Evolutionary conservation across 2,113 vertebrate species (phyloP), one percentile per base, ranked within the genome.

Genomic region (Oryzias woworae): DNA sequence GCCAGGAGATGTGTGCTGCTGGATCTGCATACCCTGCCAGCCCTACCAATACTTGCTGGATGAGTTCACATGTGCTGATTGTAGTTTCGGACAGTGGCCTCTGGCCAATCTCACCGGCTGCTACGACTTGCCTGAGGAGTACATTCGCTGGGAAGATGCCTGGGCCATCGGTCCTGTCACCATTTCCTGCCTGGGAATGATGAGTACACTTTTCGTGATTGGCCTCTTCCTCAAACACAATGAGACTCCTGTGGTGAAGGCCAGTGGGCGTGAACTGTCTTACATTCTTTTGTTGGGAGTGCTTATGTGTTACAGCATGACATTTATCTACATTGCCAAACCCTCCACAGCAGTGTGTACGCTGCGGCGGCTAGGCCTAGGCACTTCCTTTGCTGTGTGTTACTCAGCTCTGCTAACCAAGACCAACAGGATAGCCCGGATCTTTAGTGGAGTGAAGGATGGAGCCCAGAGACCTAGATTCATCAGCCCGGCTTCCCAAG

Each of bases 21-120:
- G 97, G 97, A 94, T 99, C 85, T 98, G 97, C 78, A 98, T 96
- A 42, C 93, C 96, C 2, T 99, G 97, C 84, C 97, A 98, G 81
- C 88, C 96, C 22, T 95, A 94, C 0, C 95, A 99, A 86, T 98
- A 95, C 76, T 77, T 98, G 66, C 86, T 92, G 31, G 95, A 99
- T 2, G 96, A 97, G 78, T 96, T 98, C 88, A 97, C 95, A 53
- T 99, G 97, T 28, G 92, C 93, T 44, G 97, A 98, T 86, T 99
- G 97, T 0, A 94, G 94, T 22, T 95, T 97, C 0, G 97, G 97
- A 52, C 93, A 95, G 76, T 98, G 97, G 97, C 97, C 97, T 59
- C 93, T 96, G 0, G 92, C 91, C 68, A 98, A 95, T 72, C 89
- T 98, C 60, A 97, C 95, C 0, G 95, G 95, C 79, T 99, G 97